Evolutionary conservation across 2,113 vertebrate genomes (phyloP).

Genomic region (Dasyprocta punctata): DNA sequence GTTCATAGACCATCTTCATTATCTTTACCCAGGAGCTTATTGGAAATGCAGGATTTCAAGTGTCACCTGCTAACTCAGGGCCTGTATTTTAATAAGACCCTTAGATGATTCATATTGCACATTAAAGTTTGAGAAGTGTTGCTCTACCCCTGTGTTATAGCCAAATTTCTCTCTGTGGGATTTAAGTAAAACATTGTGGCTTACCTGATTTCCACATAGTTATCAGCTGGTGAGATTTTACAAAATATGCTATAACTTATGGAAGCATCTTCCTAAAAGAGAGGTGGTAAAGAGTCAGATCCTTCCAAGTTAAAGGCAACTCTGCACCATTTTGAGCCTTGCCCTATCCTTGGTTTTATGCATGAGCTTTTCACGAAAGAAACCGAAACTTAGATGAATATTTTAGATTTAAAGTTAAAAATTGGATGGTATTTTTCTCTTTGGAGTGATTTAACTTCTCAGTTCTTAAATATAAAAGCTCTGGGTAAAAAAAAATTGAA

Average conservation of each 20-base stretch:
- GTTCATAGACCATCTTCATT: background rate
- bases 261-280: constrained; percentile 54
- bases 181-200: constrained; percentile 35
- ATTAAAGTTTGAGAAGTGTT: background rate
- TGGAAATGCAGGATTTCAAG: constrained; percentile 22
- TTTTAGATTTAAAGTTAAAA: constrained; percentile 64
- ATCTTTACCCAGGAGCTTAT: background rate
- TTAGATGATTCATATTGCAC: background rate
- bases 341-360: constrained; percentile 51
- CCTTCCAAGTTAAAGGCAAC: constrained; percentile 57
- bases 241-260: constrained; percentile 34
- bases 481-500: constrained; percentile 58
- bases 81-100: constrained; percentile 26
- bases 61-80: background rate
- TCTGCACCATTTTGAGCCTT: constrained; percentile 40
- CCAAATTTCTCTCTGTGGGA: constrained; percentile 21
- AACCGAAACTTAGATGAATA: constrained; percentile 31
- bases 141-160: background rate
- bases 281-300: constrained; percentile 18
- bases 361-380: constrained; percentile 42
- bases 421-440: constrained; percentile 52
- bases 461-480: constrained; percentile 53
- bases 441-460: constrained; percentile 29
- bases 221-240: constrained; percentile 45
- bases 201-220: constrained; percentile 26